Evolutionary conservation across 2,888 invertebrate genomes (phyloP), one percentile per base, ranked within the genome.

Genomic region (Sericinus montela): DNA sequence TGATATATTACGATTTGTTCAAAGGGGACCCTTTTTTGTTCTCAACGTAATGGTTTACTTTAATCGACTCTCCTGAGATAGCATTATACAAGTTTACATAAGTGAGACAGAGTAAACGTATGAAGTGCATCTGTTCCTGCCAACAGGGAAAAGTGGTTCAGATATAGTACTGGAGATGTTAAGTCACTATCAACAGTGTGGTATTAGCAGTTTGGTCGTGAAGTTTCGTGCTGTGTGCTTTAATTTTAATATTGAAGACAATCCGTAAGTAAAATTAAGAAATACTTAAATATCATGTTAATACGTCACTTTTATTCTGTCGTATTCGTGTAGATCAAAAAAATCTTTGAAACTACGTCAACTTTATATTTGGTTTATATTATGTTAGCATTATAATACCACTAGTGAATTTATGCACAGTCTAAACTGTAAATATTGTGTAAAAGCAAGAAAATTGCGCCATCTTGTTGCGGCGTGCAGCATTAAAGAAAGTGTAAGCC

Each of bases 21-120:
- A 83, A 82, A 86, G 88, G 88, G 88, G 85, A 83, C 87, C 86
- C 73, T 88, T 88, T 87, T 88, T 88, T 88, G 88, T 88, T 87
- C 87, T 84, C 79, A 58, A 58, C 67, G 80, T 87, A 88, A 88
- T 88, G 86, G 87, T 80, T 82, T 80, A 80, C 73, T 81, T 81
- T 83, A 85, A 87, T 87, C 86, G 86, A 73, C 76, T 70, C 62
- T 52, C 51, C 59, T 67, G 60, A 65, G 64, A 65, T 66, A 67
- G 35, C 43, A 41, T 49, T 52, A 72, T 68, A 66, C 6, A 37
- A 5, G 1, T 2, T n/a, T n/a, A 1, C 1, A 8, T 23, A 6
- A 34, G 80, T 53, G 62, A 5, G 58, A 85, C 42, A 11, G 69
- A 65, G 81, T 78, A 8, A 45, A 43, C 53, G 48, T 65, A 58